Percentiles rank a stretch among this genome's conserved stretches.
phyloP scores from a whole-genome alignment of 2,113 vertebrate species.

The Poeciliopsis turrubarensis region DNA sequence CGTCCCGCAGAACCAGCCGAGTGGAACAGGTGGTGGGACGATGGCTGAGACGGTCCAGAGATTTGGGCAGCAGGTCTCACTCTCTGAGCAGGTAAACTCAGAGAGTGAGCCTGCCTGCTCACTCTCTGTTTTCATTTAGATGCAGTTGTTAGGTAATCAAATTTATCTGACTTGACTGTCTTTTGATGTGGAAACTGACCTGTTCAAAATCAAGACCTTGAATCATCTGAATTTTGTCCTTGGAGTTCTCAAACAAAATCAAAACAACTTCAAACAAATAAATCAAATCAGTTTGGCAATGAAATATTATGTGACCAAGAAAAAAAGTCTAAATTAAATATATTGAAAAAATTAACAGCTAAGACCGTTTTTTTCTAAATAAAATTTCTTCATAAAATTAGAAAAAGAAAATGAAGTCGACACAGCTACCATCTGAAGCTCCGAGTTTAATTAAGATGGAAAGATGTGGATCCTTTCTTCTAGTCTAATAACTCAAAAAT shows the following conservation, averaged over 20 bases:
- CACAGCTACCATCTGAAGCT: too few species aligned
- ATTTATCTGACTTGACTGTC: background rate
- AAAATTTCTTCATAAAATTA: too few species aligned
- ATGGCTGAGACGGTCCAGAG: conserved; percentile 92
- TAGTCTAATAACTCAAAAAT: background rate
- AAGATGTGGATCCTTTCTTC: too few species aligned
- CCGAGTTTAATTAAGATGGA: too few species aligned
- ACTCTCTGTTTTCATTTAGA: conserved; percentile 9
- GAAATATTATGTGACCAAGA: background rate
- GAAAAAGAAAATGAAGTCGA: too few species aligned
- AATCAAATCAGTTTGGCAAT: background rate
- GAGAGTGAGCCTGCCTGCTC: too few species aligned
- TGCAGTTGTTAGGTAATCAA: background rate
- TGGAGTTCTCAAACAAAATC: background rate
- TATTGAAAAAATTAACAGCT: background rate
- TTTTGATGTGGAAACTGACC: background rate
- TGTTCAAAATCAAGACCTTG: background rate
- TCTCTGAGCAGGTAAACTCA: conserved; percentile 65
- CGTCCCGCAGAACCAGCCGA: conserved; percentile 87
- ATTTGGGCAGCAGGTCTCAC: conserved; percentile 85
- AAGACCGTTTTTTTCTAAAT: too few species aligned
- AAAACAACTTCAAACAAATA: background rate
- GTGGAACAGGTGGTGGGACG: conserved; percentile 96
- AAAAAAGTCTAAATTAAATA: background rate
- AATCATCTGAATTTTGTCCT: background rate